These are phyloP conservation scores for Mylabris phalerata DNA, from an alignment of 1,140 invertebrate genomes.

Conservation along the genomic window DNA sequence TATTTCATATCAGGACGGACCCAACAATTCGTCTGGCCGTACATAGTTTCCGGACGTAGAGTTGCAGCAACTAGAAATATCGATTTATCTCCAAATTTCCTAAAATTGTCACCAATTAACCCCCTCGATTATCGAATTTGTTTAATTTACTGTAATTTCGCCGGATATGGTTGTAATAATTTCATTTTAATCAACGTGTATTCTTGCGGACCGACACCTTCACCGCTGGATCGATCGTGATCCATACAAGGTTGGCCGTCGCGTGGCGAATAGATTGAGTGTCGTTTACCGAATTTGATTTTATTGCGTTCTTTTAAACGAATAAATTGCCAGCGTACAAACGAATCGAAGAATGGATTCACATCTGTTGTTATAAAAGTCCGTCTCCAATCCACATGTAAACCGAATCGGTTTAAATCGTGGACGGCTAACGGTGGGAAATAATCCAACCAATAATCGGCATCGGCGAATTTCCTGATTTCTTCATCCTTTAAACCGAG, in stretches of 20 bases:
- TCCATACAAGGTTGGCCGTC: conserved; percentile 99
- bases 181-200: conserved; percentile 97
- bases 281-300: conserved; percentile 94
- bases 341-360: conserved; percentile 97
- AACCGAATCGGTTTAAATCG: conserved; percentile 83
- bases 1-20: conserved; percentile 92
- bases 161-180: conserved; percentile 66
- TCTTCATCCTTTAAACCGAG: conserved; percentile 85
- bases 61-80: conserved; percentile 95
- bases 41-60: conserved; percentile 98
- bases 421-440: conserved; percentile 86
- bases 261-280: conserved; percentile 94
- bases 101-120: conserved; percentile 35
- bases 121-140: too few species aligned
- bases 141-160: conserved; percentile 57
- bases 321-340: conserved; percentile 94
- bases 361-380: conserved; percentile 97
- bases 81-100: conserved; percentile 48
- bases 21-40: conserved; percentile 99
- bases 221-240: conserved; percentile 91
- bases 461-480: conserved; percentile 89
- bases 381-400: conserved; percentile 94
- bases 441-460: conserved; percentile 88
- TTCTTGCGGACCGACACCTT: conserved; percentile 96
- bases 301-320: conserved; percentile 83